A percentile compares a stretch with the other conserved stretches of the same genome.
Conservation (phyloP, 2,797 vertebrate genomes). For the Siniperca scherzeri region DNA sequence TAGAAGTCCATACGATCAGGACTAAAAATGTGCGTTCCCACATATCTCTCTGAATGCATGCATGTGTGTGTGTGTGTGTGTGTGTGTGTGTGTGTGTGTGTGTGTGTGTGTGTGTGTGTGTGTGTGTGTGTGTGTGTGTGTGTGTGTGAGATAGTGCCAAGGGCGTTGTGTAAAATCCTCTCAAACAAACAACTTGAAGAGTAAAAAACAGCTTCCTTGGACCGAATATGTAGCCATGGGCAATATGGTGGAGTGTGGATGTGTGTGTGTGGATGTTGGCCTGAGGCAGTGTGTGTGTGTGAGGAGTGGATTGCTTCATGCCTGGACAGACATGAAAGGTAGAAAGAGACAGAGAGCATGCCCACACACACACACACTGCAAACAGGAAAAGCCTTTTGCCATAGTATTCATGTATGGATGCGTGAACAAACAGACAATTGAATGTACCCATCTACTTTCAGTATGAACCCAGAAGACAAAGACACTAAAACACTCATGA, state of each 20-base stretch:
- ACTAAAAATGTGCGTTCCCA: conserved; percentile 56
- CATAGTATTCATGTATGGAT: conserved; percentile 56
- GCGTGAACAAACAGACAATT: conserved; percentile 49
- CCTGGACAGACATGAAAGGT: conserved; percentile 80
- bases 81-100: conserved; percentile 36
- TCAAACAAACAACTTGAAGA: conserved; percentile 81
- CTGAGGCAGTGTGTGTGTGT: conserved; percentile 56
- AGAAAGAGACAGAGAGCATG: conserved; percentile 61
- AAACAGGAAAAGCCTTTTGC: conserved; percentile 59
- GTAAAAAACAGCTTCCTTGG: conserved; percentile 78
- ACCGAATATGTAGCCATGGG: conserved; percentile 74
- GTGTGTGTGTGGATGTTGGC: conserved; percentile 43
- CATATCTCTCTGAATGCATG: conserved; percentile 55
- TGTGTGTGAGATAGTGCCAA: conserved; percentile 50
- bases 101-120: conserved; percentile 40
- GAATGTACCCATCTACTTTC: conserved; percentile 47
- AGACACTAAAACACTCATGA: conserved; percentile 39
- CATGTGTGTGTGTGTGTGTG: conserved; percentile 31
- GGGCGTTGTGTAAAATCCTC: conserved; percentile 76
- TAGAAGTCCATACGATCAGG: conserved; percentile 47
- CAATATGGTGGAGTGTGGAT: conserved; percentile 51
- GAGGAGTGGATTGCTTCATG: conserved; percentile 75
- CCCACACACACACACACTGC: conserved; percentile 27
- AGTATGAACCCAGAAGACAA: conserved; percentile 30
- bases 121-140: conserved; percentile 37